Evolutionary conservation across 1,140 invertebrate genomes (phyloP), one percentile per base, ranked within the genome.

Genomic region (Muscidifurax raptorellus): DNA sequence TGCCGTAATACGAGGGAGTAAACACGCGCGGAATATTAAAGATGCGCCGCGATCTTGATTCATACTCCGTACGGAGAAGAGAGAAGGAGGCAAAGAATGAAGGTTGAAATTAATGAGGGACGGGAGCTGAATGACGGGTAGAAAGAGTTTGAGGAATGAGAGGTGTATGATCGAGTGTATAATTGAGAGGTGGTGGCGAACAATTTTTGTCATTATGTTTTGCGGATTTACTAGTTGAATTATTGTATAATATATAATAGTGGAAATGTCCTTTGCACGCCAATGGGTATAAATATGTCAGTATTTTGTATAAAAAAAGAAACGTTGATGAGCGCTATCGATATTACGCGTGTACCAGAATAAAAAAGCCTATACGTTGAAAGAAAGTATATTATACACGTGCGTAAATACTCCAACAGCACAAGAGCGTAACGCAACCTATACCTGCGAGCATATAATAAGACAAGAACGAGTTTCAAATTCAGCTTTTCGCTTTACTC

Each of bases 21-120:
- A 59, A 83, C 82, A 30, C 82, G 75, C 72, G 75, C 40, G 85
- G 86, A 88, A 86, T 87, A 88, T 86, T 86, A 88, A 88, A 86
- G 72, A 59, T 72, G 32, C 64, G 5, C 22, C 22, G 12, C 32
- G 32, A 74, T 30, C 72, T 40, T 44, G 72, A 36, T 32, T 69
- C 30, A 72, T 72, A 32, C 28, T 72, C 12, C 6, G 30, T 32
- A 72, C 18, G 30, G 22, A 76, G 36, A 52, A 52, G 27, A 52
- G 47, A 66, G 67, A 67, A 2, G 7, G 64, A 10, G 22, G 13
- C 30, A 27, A 25, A 47, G 25, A 77, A 15, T 13, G 12, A 77
- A 44, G 40, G 22, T 77, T 77, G 28, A 77, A 77, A 52, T 25
- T 77, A 47, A 77, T 27, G 44, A 59, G 52, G 52, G 22, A 59